Evolutionary conservation across 2,888 invertebrate species (phyloP).

Genomic region (Atrina japonica): DNA sequence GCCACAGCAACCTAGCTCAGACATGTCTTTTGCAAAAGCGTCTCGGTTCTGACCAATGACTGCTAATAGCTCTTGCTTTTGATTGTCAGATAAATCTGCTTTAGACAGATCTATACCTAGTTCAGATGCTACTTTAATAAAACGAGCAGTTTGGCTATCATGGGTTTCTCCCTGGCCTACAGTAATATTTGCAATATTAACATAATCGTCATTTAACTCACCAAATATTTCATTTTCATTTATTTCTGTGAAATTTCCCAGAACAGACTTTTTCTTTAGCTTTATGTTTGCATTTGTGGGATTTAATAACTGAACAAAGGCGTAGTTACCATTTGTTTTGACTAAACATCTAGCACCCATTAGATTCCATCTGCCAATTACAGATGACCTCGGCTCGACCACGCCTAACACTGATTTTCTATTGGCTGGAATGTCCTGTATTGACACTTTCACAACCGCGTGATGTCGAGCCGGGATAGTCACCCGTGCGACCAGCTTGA

Average conservation of each 20-base stretch:
- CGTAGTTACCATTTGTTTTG: background rate
- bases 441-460: too few relatives aligned
- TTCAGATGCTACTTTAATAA: background rate
- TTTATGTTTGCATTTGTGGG: background rate
- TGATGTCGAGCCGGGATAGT: too few relatives aligned
- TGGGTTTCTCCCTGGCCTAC: background rate
- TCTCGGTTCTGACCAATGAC: conserved; percentile 4
- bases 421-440: too few relatives aligned
- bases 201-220: background rate
- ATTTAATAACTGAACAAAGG: background rate
- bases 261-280: background rate
- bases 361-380: conserved; percentile 1
- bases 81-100: background rate
- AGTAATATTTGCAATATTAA: background rate
- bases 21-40: conserved; percentile 1
- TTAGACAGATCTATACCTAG: background rate
- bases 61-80: conserved; percentile 3
- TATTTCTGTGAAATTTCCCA: background rate
- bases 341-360: conserved; percentile 3
- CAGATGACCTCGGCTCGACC: background rate
- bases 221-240: background rate
- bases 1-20: conserved; percentile 2
- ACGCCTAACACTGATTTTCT: background rate
- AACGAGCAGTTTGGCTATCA: too few relatives aligned
- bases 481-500: too few relatives aligned